phyloP scores from a whole-genome alignment of 2,888 invertebrate genomes.

The Campopleginae sp. region DNA sequence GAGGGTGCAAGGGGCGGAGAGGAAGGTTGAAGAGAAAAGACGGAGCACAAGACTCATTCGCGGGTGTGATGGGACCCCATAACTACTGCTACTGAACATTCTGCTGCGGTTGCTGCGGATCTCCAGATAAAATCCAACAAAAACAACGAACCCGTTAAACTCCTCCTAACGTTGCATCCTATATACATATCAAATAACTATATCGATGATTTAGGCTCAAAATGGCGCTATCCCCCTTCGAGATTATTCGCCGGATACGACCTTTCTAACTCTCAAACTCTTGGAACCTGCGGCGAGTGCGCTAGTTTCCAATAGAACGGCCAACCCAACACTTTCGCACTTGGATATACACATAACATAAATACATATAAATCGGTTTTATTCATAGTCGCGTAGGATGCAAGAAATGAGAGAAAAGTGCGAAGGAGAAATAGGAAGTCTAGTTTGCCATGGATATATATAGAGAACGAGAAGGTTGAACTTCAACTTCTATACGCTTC shows the following conservation, averaged over 20 bases:
- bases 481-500: conserved; percentile 60
- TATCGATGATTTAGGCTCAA: conserved; percentile 14
- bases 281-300: not conserved
- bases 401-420: conserved; percentile 45
- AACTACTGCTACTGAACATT: conserved; percentile 64
- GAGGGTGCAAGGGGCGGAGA: conserved; percentile 43
- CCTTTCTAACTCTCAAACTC: not conserved
- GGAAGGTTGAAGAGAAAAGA: conserved; percentile 63
- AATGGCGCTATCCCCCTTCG: not conserved
- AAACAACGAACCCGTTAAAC: conserved; percentile 79
- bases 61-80: conserved; percentile 62
- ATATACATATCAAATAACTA: conserved; percentile 3
- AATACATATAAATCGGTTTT: not conserved
- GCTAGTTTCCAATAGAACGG: conserved; percentile 48
- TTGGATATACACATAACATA: conserved; percentile 14
- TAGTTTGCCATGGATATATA: conserved; percentile 13
- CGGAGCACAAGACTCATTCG: conserved; percentile 61
- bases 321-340: conserved; percentile 25
- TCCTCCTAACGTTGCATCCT: conserved; percentile 60
- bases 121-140: conserved; percentile 76
- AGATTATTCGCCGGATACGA: not conserved
- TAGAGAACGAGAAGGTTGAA: conserved; percentile 48
- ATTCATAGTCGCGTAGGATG: conserved; percentile 24
- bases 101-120: conserved; percentile 59
- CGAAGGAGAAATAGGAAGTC: conserved; percentile 31